Evolutionary conservation across 2,888 invertebrate species (phyloP).

Genomic region (Pristionchus exspectatus): DNA sequence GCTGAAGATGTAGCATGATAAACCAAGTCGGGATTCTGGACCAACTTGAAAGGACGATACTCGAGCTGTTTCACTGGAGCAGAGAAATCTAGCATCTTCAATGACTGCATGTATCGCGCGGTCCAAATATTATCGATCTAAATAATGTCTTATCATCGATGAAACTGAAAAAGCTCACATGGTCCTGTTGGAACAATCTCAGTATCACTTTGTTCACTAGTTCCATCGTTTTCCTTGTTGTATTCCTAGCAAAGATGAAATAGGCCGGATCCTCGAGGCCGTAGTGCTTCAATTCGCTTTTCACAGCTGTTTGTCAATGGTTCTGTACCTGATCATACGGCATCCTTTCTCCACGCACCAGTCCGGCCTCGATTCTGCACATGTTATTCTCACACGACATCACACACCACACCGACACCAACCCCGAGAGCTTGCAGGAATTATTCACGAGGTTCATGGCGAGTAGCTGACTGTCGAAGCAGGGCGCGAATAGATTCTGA

Average conservation of each 20-base stretch:
- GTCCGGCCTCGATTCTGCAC: not conserved
- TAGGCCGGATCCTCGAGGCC: not conserved
- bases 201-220: not conserved
- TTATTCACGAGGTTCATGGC: not conserved
- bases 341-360: not conserved
- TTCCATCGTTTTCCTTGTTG: not conserved
- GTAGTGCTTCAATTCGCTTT: not conserved
- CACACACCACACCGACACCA: not conserved
- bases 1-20: not conserved
- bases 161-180: not conserved
- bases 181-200: not conserved
- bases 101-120: not conserved
- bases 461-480: not conserved
- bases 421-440: constrained; percentile 1
- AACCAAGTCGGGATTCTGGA: not conserved
- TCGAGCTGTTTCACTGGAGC: not conserved
- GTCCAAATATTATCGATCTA: not conserved
- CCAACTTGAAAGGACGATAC: not conserved
- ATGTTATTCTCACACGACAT: not conserved
- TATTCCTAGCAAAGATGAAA: not conserved
- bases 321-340: not conserved
- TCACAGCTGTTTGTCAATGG: not conserved
- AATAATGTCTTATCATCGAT: not conserved
- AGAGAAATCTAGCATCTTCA: not conserved
- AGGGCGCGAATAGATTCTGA: not conserved